Percentiles rank a stretch among this genome's conserved stretches.
Evolutionary conservation across 2,888 invertebrate genomes (phyloP).

Genomic region (Sinopyrophorus schimmeli): DNA sequence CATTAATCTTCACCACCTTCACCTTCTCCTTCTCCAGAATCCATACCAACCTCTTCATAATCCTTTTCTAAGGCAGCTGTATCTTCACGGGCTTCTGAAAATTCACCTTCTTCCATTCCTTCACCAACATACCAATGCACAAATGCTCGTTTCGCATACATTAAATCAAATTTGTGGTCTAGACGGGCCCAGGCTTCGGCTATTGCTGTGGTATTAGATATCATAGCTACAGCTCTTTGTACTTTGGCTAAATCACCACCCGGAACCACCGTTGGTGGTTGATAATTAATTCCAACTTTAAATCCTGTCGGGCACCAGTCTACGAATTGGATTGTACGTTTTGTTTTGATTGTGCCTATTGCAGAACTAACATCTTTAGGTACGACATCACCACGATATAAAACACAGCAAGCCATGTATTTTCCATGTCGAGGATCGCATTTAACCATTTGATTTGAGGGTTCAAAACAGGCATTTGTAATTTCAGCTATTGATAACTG

Average conservation of each 20-base stretch:
- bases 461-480: constrained; percentile 66
- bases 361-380: constrained; percentile 60
- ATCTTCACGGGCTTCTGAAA: constrained; percentile 77
- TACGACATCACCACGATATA: constrained; percentile 54
- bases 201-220: constrained; percentile 70
- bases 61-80: constrained; percentile 71
- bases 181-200: constrained; percentile 70
- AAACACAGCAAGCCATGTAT: constrained; percentile 64
- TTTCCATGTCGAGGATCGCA: constrained; percentile 60
- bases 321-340: constrained; percentile 54
- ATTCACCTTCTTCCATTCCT: constrained; percentile 80
- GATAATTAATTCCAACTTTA: constrained; percentile 58
- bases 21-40: constrained; percentile 59
- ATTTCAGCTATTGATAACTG: constrained; percentile 62
- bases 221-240: constrained; percentile 68
- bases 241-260: constrained; percentile 63
- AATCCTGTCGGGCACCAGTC: constrained; percentile 54
- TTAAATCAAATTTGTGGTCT: constrained; percentile 70
- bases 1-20: constrained; percentile 46
- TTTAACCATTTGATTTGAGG: constrained; percentile 63
- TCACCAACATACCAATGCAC: constrained; percentile 80
- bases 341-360: constrained; percentile 63
- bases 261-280: constrained; percentile 56
- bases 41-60: constrained; percentile 72
- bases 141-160: constrained; percentile 71